Evolutionary conservation across 2,113 vertebrate genomes (phyloP).

Genomic region (Cheilinus undulatus): DNA sequence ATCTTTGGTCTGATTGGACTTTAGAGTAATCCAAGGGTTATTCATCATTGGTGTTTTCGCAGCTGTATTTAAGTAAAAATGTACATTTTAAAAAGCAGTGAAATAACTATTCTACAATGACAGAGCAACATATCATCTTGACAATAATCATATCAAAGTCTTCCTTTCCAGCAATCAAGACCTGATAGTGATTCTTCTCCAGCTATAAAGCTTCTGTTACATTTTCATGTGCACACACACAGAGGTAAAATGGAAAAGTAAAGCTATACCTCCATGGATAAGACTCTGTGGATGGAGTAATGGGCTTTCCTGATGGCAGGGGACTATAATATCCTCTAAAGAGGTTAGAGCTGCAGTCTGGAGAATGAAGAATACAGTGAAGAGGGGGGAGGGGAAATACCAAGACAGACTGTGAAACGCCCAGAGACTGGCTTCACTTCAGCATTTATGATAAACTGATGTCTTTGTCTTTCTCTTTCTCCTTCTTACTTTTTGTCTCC

Average conservation of each 20-base stretch:
- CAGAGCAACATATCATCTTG: slow-evolving; percentile 39
- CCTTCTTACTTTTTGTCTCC: slow-evolving; percentile 7
- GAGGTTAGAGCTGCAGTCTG: slow-evolving; percentile 74
- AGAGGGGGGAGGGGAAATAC: slow-evolving; percentile 58
- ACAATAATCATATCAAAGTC: slow-evolving; percentile 47
- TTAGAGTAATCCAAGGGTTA: too few relatives aligned
- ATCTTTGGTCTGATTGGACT: too few relatives aligned
- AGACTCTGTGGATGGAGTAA: slow-evolving; percentile 69
- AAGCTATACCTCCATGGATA: slow-evolving; percentile 67
- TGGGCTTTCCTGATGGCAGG: slow-evolving; percentile 76
- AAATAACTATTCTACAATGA: slow-evolving; percentile 20
- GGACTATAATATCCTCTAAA: slow-evolving; percentile 77
- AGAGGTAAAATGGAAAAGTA: slow-evolving; percentile 56
- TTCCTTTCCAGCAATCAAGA: slow-evolving; percentile 42
- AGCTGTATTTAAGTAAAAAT: too few relatives aligned
- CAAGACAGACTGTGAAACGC: slow-evolving; percentile 44
- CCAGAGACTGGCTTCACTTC: slow-evolving; percentile 46
- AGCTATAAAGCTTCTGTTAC: slow-evolving; percentile 53
- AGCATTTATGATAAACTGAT: slow-evolving; percentile 50
- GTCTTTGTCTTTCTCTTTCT: slow-evolving; percentile 28
- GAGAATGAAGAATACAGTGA: slow-evolving; percentile 57
- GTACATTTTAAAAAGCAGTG: neutral
- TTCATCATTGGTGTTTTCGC: too few relatives aligned
- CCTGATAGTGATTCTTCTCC: slow-evolving; percentile 40
- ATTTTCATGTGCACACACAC: slow-evolving; percentile 49